Percentiles rank a stretch among this genome's conserved stretches.
phyloP scores from a whole-genome alignment of 2,113 vertebrate species.

The Halichoerus grypus region DNA sequence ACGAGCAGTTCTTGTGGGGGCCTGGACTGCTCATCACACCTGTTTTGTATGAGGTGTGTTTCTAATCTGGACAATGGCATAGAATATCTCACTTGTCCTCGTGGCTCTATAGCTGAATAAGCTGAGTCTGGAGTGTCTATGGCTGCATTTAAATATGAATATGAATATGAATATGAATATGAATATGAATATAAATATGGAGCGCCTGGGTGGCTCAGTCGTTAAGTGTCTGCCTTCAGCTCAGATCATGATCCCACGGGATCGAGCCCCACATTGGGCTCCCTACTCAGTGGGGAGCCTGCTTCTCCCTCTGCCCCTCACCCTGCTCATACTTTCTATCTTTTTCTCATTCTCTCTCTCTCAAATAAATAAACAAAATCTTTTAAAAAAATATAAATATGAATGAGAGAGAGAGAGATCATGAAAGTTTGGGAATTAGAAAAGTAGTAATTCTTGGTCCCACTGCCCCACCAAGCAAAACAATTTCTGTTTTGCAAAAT shows the following conservation, averaged over 20 bases:
- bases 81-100: neutral
- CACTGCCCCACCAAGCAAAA: neutral
- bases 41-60: slow-evolving; percentile 87
- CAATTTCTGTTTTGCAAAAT: neutral
- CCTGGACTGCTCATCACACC: slow-evolving; percentile 95
- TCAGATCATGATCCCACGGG: neutral
- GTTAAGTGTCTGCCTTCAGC: neutral
- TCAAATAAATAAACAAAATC: neutral
- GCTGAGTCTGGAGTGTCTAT: neutral
- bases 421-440: neutral
- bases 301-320: neutral
- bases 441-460: neutral
- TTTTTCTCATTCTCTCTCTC: too few relatives aligned
- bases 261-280: neutral
- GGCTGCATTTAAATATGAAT: neutral
- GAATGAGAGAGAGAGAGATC: neutral
- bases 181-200: neutral
- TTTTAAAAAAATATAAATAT: neutral
- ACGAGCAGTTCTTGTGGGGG: slow-evolving; percentile 96
- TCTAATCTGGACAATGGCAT: neutral
- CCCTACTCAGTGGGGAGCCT: neutral
- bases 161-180: neutral
- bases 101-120: neutral
- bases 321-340: neutral
- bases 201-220: neutral